Conservation (phyloP, 2,797 vertebrate genomes). For the Staurois parvus region DNA sequence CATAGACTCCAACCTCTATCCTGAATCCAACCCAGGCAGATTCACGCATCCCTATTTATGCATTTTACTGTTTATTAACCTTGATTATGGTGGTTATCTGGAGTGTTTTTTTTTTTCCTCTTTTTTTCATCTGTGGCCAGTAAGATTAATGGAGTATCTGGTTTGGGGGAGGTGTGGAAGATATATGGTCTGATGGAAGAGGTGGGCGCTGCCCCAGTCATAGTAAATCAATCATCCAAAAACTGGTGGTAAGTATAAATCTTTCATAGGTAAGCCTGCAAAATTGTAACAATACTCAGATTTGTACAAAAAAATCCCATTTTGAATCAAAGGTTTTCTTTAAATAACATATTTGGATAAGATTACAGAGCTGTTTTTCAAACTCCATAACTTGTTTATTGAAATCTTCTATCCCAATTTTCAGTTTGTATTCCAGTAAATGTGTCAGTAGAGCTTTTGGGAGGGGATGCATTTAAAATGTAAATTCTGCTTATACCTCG, state of each 20-base stretch:
- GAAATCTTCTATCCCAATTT: constrained; percentile 28
- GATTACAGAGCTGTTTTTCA: constrained; percentile 1
- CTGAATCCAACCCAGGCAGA: too few relatives aligned
- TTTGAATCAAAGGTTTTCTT: background rate
- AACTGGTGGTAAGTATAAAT: too few relatives aligned
- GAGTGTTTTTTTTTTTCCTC: too few relatives aligned
- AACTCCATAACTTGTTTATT: constrained; percentile 27
- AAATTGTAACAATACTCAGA: background rate
- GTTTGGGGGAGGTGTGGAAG: background rate
- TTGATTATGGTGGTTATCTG: too few relatives aligned
- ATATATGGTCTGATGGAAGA: background rate
- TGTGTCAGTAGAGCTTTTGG: background rate
- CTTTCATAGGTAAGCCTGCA: background rate
- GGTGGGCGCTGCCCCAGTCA: background rate
- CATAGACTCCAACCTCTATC: too few relatives aligned
- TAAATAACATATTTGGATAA: constrained; percentile 19
- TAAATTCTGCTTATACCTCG: constrained; percentile 30
- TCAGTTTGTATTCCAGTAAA: constrained; percentile 9
- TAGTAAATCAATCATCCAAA: background rate
- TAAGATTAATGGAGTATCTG: background rate
- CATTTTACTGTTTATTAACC: too few relatives aligned
- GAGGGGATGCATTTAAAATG: constrained; percentile 29
- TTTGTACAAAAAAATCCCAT: background rate
- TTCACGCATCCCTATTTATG: too few relatives aligned
- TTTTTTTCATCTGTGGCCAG: background rate